Evolutionary conservation across 2,888 invertebrate genomes (phyloP), one percentile per base, ranked within the genome.

Genomic region (Leptinotarsa tumamoca): DNA sequence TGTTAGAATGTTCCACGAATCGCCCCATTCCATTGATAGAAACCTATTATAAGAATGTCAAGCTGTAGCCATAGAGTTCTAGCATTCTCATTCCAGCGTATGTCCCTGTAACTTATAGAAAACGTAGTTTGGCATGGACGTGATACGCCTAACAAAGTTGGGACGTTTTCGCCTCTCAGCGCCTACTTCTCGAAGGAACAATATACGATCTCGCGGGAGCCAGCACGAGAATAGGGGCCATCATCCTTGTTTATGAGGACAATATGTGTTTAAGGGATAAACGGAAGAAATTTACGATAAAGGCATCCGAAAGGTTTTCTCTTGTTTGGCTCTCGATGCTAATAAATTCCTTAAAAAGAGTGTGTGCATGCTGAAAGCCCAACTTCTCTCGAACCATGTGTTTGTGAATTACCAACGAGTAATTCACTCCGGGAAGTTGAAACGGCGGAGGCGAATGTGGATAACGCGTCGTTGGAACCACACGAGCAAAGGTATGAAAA

Each of bases 121-220:
- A 77, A 81, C 88, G 89, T 83, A 89, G 91, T 79, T 87, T 89
- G 90, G 92, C 90, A 79, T 88, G 89, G 81, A 90, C 90, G 81
- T 83, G 83, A 56, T 33, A 50, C 49, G 70, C 70, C 70, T 70
- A 43, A 58, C 58, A 43, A 58, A 70, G 74, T 72, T 43, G 63
- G 63, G 15, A 63, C 63, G 63, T 63, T 63, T 63, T 66, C 67
- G 68, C 72, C 74, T 78, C 77, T 80, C 78, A 77, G 68, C 77
- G 77, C 78, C 78, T 71, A 77, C 77, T 80, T 56, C 77, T 78
- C 80, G 68, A 75, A 78, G 80, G 80, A 74, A 78, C 80, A 77
- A 80, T 80, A 78, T 78, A 78, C 79, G 78, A 75, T 80, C 79
- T 77, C 76, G 74, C 73, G 78, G 74, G 79, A 77, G 73, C 73